Conservation (phyloP, 2,113 vertebrate species). For the Pogona vitticeps region DNA sequence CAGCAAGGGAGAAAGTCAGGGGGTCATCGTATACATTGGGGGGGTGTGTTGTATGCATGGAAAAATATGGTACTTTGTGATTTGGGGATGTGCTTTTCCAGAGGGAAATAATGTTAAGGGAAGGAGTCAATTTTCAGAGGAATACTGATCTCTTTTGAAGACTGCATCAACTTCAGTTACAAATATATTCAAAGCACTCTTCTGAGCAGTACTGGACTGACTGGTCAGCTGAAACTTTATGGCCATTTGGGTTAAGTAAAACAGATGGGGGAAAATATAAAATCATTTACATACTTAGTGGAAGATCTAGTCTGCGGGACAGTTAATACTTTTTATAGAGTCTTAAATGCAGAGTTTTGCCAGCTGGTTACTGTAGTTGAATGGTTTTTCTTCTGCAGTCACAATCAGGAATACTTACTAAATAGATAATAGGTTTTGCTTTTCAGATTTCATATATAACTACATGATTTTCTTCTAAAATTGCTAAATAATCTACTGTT, state of each 20-base stretch:
- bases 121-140: conserved; percentile 25
- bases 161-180: background rate
- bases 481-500: conserved; percentile 22
- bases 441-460: conserved; percentile 14
- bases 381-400: conserved; percentile 34
- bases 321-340: conserved; percentile 59
- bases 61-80: too few species aligned
- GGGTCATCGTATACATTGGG: too few species aligned
- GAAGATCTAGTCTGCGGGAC: conserved; percentile 45
- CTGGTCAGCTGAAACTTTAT: conserved; percentile 52
- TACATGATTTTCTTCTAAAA: conserved; percentile 4
- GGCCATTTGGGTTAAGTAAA: conserved; percentile 51
- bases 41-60: too few species aligned
- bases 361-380: conserved; percentile 40
- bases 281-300: conserved; percentile 60
- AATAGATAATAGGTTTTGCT: background rate
- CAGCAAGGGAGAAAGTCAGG: too few species aligned
- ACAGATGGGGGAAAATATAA: conserved; percentile 26
- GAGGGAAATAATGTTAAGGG: background rate
- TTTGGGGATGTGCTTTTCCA: background rate
- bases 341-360: conserved; percentile 53
- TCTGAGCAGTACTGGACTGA: conserved; percentile 24
- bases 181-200: conserved; percentile 27
- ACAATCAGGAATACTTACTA: conserved; percentile 6
- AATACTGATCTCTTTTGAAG: background rate